phyloP scores from a whole-genome alignment of 1,140 invertebrate species.

The Vanessa tameamea region DNA sequence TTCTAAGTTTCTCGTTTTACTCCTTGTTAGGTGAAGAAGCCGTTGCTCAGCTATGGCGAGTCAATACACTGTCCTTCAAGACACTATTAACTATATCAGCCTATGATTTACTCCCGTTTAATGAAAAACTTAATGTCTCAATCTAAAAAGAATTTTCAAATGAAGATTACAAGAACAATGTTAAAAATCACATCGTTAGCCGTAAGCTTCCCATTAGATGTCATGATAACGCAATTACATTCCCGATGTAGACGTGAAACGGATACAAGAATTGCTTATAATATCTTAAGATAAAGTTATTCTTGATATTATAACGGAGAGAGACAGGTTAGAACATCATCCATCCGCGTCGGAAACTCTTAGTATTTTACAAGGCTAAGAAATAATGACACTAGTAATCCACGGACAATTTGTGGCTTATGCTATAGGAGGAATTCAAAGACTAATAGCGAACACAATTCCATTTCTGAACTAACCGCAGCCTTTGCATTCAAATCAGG shows the following conservation, averaged over 20 bases:
- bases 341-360: constrained; percentile 51
- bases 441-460: constrained; percentile 63
- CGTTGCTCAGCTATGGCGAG: too few relatives aligned
- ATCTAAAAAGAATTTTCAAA: not conserved
- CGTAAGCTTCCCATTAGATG: constrained; percentile 22
- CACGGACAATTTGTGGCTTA: constrained; percentile 60
- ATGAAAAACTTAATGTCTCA: not conserved
- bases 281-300: constrained; percentile 46
- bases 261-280: constrained; percentile 39
- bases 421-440: constrained; percentile 51
- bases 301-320: constrained; percentile 56
- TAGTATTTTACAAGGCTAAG: constrained; percentile 27
- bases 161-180: not conserved
- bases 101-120: too few relatives aligned
- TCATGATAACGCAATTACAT: constrained; percentile 21
- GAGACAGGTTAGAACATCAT: constrained; percentile 62
- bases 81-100: too few relatives aligned
- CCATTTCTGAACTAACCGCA: constrained; percentile 66
- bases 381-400: constrained; percentile 54
- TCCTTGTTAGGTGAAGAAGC: too few relatives aligned
- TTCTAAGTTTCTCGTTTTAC: too few relatives aligned
- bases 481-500: constrained; percentile 40
- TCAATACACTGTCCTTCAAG: too few relatives aligned
- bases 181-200: not conserved
- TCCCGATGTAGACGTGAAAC: constrained; percentile 30